A percentile compares a stretch with the other conserved stretches of the same genome.
These are phyloP conservation scores for Tokudaia muenninki DNA, from an alignment of 2,797 vertebrate species.

Conservation along the genomic window DNA sequence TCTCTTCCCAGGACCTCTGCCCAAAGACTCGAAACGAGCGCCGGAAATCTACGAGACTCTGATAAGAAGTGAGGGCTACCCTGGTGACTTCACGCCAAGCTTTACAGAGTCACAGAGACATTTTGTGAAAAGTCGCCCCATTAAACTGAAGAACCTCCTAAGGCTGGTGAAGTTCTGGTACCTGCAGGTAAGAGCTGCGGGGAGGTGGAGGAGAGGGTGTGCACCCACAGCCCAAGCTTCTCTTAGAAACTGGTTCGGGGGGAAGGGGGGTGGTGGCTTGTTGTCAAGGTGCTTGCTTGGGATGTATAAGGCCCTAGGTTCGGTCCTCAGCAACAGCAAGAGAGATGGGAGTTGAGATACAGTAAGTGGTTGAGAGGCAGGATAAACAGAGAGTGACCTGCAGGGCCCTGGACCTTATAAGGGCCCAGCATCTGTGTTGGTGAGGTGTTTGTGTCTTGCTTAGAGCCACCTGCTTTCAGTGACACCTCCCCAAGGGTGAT, in stretches of 20 bases:
- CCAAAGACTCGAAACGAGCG: neutral
- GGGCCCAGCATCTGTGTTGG: neutral
- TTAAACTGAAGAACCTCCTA: constrained; percentile 86
- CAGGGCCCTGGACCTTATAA: neutral
- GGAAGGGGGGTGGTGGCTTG: neutral
- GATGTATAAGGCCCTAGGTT: neutral
- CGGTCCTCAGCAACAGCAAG: neutral
- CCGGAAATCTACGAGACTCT: constrained; percentile 63
- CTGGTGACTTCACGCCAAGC: constrained; percentile 85
- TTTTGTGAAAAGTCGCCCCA: constrained; percentile 81
- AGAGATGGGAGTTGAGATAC: too few relatives aligned
- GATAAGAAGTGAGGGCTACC: rapidly evolving
- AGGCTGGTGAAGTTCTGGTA: constrained; percentile 86
- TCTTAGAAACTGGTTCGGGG: neutral
- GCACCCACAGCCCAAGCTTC: neutral
- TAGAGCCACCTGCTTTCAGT: neutral
- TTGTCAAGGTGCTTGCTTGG: neutral
- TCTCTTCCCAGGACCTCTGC: constrained; percentile 21
- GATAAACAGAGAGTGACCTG: neutral
- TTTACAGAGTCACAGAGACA: constrained; percentile 86
- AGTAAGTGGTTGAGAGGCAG: neutral
- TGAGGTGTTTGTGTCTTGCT: too few relatives aligned
- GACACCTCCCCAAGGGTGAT: neutral
- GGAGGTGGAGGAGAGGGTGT: too few relatives aligned
- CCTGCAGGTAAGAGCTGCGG: constrained; percentile 77